Evolutionary conservation across 2,113 vertebrate genomes (phyloP).

Genomic region (Eublepharis macularius): DNA sequence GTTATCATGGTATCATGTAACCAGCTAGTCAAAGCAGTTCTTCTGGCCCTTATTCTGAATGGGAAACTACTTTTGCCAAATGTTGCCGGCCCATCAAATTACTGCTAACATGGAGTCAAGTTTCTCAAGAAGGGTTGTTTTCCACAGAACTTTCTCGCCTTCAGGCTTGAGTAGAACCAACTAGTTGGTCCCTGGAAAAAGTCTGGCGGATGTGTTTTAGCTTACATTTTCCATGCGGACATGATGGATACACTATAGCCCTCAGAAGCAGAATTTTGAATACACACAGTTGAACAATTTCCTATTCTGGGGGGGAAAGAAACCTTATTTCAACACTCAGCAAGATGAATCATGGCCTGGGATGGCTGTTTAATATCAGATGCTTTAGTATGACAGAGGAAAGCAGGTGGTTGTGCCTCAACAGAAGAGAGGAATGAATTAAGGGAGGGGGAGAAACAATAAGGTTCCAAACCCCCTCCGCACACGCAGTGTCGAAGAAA

Average conservation of each 20-base stretch:
- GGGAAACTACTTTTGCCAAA: too few relatives aligned
- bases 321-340: constrained; percentile 37
- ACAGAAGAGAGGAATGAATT: constrained; percentile 56
- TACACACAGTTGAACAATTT: background rate
- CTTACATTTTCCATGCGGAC: background rate
- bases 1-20: too few relatives aligned
- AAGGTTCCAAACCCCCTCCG: too few relatives aligned
- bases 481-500: constrained; percentile 23
- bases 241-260: background rate
- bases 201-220: too few relatives aligned
- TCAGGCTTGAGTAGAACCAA: too few relatives aligned
- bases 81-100: too few relatives aligned
- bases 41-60: too few relatives aligned
- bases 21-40: too few relatives aligned
- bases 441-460: constrained; percentile 41
- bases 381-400: constrained; percentile 51
- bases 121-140: too few relatives aligned
- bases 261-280: constrained; percentile 11
- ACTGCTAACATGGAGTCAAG: too few relatives aligned
- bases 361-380: constrained; percentile 35
- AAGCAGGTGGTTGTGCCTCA: constrained; percentile 57
- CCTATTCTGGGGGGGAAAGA: rapidly evolving
- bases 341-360: constrained; percentile 58
- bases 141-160: too few relatives aligned
- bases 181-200: too few relatives aligned